phyloP scores from a whole-genome alignment of 2,888 invertebrate species.

The Hoplodrina ambigua region DNA sequence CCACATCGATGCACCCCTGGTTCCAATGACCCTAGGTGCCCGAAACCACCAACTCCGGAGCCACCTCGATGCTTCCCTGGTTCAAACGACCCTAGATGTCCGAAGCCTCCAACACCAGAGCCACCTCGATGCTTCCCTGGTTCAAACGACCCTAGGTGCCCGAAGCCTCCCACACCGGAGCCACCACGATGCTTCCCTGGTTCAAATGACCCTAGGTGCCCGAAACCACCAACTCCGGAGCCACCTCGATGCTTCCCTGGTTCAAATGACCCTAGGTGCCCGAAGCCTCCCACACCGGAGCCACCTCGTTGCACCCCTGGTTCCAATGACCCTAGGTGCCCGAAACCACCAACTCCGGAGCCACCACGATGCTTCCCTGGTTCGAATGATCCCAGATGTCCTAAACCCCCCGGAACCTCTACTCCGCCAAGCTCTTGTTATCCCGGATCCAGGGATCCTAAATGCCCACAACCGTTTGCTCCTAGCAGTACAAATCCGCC shows the following conservation, averaged over 20 bases:
- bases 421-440: conserved; percentile 85
- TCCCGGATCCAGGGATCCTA: conserved; percentile 82
- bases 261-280: conserved; percentile 66
- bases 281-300: conserved; percentile 55
- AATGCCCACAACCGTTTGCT: conserved; percentile 84
- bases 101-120: conserved; percentile 65
- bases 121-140: conserved; percentile 70
- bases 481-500: conserved; percentile 84
- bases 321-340: conserved; percentile 64
- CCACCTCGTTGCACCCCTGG: conserved; percentile 71
- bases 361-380: conserved; percentile 63
- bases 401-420: conserved; percentile 69
- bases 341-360: conserved; percentile 66
- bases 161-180: conserved; percentile 65
- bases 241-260: conserved; percentile 72
- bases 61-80: conserved; percentile 62
- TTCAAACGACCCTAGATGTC: conserved; percentile 71
- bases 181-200: conserved; percentile 69
- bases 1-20: conserved; percentile 67
- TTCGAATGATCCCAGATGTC: conserved; percentile 70
- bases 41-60: conserved; percentile 45
- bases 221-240: conserved; percentile 62
- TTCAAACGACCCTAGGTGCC: conserved; percentile 66
- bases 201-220: conserved; percentile 65
- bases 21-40: conserved; percentile 67